A percentile compares a stretch with the other conserved stretches of the same genome.
Conservation (phyloP, 2,888 invertebrate species). For the Cryptus viduatorius region DNA sequence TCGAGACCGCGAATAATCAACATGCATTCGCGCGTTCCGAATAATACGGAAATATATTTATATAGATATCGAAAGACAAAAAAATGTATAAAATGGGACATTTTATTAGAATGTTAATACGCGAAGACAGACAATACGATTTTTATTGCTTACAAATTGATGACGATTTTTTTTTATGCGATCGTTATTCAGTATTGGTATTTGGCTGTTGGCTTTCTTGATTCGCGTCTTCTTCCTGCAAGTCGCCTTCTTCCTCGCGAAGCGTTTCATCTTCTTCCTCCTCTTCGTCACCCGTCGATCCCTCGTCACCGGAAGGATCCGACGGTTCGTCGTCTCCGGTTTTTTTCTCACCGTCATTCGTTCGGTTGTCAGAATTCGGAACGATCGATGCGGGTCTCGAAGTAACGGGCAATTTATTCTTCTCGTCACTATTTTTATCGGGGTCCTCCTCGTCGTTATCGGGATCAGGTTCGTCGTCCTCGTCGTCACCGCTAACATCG, state of each 20-base stretch:
- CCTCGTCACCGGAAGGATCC: conserved; percentile 54
- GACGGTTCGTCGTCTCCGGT: conserved; percentile 26
- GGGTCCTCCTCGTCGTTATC: conserved; percentile 51
- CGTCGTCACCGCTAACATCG: conserved; percentile 32
- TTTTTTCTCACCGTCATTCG: conserved; percentile 23
- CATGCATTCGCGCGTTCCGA: neutral
- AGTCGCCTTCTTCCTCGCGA: conserved; percentile 28
- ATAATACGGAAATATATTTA: neutral
- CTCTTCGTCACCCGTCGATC: conserved; percentile 50
- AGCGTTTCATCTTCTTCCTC: conserved; percentile 50
- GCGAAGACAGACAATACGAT: no score
- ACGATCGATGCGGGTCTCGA: conserved; percentile 44
- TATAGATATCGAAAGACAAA: no score
- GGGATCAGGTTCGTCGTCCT: conserved; percentile 35
- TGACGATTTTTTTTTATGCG: no score
- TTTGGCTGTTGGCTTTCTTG: conserved; percentile 28
- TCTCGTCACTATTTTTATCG: conserved; percentile 51
- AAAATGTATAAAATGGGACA: no score
- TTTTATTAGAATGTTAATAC: no score
- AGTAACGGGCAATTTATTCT: conserved; percentile 53
- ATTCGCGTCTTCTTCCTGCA: conserved; percentile 16
- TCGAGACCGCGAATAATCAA: conserved; percentile 17
- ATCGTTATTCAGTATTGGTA: neutral
- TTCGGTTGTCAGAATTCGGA: conserved; percentile 42
- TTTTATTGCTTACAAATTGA: no score